Evolutionary conservation across 1,140 invertebrate genomes (phyloP).

Genomic region (Achroia grisella): DNA sequence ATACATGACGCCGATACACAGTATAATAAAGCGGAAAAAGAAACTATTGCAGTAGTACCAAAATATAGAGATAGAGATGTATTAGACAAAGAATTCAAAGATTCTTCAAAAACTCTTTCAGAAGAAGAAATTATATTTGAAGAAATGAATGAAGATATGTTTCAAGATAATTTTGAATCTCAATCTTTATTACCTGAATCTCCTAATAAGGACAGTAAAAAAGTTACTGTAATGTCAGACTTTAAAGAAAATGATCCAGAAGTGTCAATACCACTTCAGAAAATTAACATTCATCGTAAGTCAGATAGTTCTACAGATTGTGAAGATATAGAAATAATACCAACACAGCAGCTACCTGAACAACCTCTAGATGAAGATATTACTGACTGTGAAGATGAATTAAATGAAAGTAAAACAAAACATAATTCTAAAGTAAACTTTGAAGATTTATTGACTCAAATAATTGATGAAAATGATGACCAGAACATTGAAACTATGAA

Average conservation of each 20-base stretch:
- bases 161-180: conserved; percentile 37
- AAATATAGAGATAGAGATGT: not conserved
- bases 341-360: conserved; percentile 28
- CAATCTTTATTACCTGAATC: conserved; percentile 33
- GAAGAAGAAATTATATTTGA: conserved; percentile 53
- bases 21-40: not conserved
- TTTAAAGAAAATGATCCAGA: not conserved
- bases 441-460: conserved; percentile 21
- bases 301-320: conserved; percentile 40
- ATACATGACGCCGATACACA: not conserved
- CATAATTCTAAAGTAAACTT: conserved; percentile 12
- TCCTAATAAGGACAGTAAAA: conserved; percentile 4
- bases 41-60: not conserved
- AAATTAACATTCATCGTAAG: conserved; percentile 8
- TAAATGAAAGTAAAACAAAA: conserved; percentile 8
- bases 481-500: conserved; percentile 25
- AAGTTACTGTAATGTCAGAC: not conserved
- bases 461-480: conserved; percentile 4
- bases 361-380: conserved; percentile 26
- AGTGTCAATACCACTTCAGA: not conserved
- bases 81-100: not conserved
- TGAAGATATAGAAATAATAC: conserved; percentile 41
- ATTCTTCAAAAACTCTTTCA: conserved; percentile 21
- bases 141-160: conserved; percentile 32
- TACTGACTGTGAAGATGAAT: conserved; percentile 49